Evolutionary conservation across 2,888 invertebrate genomes (phyloP), one percentile per base, ranked within the genome.

Genomic region (Xestia ashworthii): DNA sequence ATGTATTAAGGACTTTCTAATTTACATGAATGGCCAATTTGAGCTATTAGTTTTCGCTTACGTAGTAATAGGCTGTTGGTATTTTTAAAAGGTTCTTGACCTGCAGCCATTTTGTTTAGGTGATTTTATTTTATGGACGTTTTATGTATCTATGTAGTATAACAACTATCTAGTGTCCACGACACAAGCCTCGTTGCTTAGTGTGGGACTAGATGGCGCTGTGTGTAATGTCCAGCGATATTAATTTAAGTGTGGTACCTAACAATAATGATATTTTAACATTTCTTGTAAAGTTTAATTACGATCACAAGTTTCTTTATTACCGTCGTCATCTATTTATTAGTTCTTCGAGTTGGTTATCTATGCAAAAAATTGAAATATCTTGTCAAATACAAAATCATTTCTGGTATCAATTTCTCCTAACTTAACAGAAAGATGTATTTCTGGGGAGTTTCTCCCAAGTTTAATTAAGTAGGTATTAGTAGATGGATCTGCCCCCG

Each of bases 1-100:
- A 50, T 62, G 53, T 65, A 65, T 38, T 78, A 48, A 53, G 44
- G 58, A 53, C 14, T 44, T 50, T 53, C 19, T 41, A 22, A 80
- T 80, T 81, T 55, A 32, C 73, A 81, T 78, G 25, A 80, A 77
- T 80, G 25, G 32, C 14, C 41, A 53, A 81, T 55, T 80, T 41
- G 6, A 53, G 53, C 53, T n/a, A 41, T 72, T 64, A 46, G 38
- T 64, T 46, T 25, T 78, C 5, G 25, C 11, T 9, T 22, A 8
- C 14, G 2, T 5, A 48, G 46, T 32, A 5, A 44, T 53, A 22
- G 25, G 1, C 3, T 38, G 5, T 5, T 65, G 3, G 6, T 0
- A 22, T 38, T 41, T 5, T 3, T 4, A 3, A 6, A 1, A 25
- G 6, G 32, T 16, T 32, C 3, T 32, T 60, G 25, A 58, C 58